A percentile compares a stretch with the other conserved stretches of the same genome.
These are phyloP conservation scores for Ornithoptera priamus DNA, from an alignment of 2,888 invertebrate species.

Conservation along the genomic window DNA sequence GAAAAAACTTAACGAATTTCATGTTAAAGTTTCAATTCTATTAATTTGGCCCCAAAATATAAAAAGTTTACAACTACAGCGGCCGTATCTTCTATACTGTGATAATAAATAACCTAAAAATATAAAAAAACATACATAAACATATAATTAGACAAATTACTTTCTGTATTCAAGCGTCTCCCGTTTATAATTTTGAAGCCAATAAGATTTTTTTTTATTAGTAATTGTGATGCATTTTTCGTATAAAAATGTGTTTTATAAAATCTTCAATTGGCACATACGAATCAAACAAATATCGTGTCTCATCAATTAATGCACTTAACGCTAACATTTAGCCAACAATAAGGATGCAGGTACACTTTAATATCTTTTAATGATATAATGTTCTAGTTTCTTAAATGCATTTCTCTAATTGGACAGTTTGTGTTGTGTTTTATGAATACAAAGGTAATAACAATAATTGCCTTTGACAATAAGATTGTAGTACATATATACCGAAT, in stretches of 20 bases:
- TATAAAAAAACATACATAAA: background rate
- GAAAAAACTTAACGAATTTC: slow-evolving; percentile 15
- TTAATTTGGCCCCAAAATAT: slow-evolving; percentile 7
- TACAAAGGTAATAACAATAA: no score
- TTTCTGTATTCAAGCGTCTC: slow-evolving; percentile 1
- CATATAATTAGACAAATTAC: background rate
- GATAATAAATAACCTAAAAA: background rate
- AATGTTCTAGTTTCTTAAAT: background rate
- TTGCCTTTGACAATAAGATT: no score
- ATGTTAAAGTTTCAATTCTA: background rate
- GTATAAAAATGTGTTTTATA: slow-evolving; percentile 18
- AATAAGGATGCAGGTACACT: background rate
- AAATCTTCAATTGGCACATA: slow-evolving; percentile 27
- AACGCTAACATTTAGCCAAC: background rate
- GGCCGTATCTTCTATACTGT: background rate
- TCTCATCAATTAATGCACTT: background rate
- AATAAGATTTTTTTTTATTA: slow-evolving; percentile 12
- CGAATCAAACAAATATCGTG: background rate
- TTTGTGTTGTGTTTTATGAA: background rate
- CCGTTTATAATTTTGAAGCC: slow-evolving; percentile 1
- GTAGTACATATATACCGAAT: no score
- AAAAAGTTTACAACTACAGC: background rate
- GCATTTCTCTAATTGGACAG: background rate
- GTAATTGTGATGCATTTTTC: slow-evolving; percentile 7
- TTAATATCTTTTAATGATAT: background rate